Evolutionary conservation across 2,113 vertebrate species (phyloP).

Genomic region (Camarhynchus parvulus): DNA sequence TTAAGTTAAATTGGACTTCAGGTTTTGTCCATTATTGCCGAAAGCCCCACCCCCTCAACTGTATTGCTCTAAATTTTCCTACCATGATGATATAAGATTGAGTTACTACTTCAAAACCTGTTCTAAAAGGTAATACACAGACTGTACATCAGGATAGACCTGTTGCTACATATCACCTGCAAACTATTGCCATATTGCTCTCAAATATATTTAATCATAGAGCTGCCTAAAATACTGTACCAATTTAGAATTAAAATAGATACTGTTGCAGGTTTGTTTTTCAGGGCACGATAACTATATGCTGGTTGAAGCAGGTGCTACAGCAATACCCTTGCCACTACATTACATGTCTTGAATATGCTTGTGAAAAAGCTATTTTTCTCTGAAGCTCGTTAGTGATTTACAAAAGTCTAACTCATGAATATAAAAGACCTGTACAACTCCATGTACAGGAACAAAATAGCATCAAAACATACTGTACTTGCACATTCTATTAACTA

Average conservation of each 20-base stretch:
- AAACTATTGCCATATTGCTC: slow-evolving; percentile 72
- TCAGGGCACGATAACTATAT: slow-evolving; percentile 47
- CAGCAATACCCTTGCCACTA: slow-evolving; percentile 56
- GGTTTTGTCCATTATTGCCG: slow-evolving; percentile 66
- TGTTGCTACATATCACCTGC: slow-evolving; percentile 71
- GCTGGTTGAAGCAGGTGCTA: slow-evolving; percentile 61
- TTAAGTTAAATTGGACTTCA: slow-evolving; percentile 61
- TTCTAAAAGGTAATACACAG: slow-evolving; percentile 60
- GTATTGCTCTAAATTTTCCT: slow-evolving; percentile 75
- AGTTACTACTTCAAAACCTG: slow-evolving; percentile 62
- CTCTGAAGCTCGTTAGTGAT: slow-evolving; percentile 62
- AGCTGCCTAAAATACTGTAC: slow-evolving; percentile 71
- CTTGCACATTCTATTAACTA: slow-evolving; percentile 67
- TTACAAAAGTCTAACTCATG: slow-evolving; percentile 61
- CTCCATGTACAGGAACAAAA: slow-evolving; percentile 72
- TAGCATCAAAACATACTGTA: slow-evolving; percentile 64
- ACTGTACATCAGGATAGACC: slow-evolving; percentile 66
- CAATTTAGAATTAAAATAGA: slow-evolving; percentile 45
- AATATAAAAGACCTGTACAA: slow-evolving; percentile 70
- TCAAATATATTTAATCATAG: slow-evolving; percentile 66
- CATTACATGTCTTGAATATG: slow-evolving; percentile 6
- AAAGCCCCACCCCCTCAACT: slow-evolving; percentile 59
- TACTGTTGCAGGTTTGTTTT: slow-evolving; percentile 58
- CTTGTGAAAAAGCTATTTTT: slow-evolving; percentile 53
- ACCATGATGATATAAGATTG: slow-evolving; percentile 60